Percentiles rank a stretch among this genome's conserved stretches.
Conservation (phyloP, 2,113 vertebrate species). For the Hucho hucho region DNA sequence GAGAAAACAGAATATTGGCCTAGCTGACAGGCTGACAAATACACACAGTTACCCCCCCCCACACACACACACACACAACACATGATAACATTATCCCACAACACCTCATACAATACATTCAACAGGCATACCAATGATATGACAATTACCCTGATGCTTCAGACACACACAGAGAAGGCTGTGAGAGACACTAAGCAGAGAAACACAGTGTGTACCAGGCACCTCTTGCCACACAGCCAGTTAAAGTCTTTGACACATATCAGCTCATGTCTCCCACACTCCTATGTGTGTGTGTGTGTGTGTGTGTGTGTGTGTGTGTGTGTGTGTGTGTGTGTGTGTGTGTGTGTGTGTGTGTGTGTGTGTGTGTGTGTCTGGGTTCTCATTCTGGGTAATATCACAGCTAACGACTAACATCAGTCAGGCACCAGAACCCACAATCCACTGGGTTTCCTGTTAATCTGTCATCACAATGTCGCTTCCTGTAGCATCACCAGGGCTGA, state of each 20-base stretch:
- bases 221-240: conserved; percentile 30
- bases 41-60: not conserved
- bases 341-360: too few relatives aligned
- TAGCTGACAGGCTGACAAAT: not conserved
- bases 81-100: not conserved
- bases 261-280: conserved; percentile 45
- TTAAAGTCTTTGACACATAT: conserved; percentile 25
- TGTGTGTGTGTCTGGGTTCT: not conserved
- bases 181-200: conserved; percentile 24
- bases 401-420: conserved; percentile 54
- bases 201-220: conserved; percentile 27
- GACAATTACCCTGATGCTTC: too few relatives aligned
- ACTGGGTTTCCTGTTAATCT: conserved; percentile 50
- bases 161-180: conserved; percentile 15
- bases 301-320: too few relatives aligned
- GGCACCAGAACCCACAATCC: conserved; percentile 54
- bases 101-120: not conserved
- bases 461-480: conserved; percentile 60
- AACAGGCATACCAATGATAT: not conserved
- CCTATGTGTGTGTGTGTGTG: conserved; percentile 11
- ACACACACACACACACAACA: not conserved
- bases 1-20: not conserved
- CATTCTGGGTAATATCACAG: conserved; percentile 50
- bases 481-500: conserved; percentile 20
- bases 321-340: too few relatives aligned